A percentile compares a stretch with the other conserved stretches of the same genome.
Conservation (phyloP, 2,113 vertebrate species). For the Tetrao urogallus region DNA sequence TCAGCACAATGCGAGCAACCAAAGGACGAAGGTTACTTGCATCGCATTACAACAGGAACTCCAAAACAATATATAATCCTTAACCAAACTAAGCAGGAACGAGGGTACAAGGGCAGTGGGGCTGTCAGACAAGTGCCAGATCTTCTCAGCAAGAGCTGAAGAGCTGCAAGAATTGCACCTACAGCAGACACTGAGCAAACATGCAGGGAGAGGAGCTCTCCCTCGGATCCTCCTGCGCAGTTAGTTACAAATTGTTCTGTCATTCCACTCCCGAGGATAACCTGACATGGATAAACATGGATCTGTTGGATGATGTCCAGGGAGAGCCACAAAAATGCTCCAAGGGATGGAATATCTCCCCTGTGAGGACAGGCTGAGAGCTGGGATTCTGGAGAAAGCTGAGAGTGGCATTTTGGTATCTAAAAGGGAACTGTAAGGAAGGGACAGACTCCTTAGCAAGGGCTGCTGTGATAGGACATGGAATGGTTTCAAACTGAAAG, state of each 20-base stretch:
- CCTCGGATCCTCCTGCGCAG: not conserved
- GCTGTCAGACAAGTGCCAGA: not conserved
- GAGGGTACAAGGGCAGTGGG: not conserved
- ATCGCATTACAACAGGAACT: not conserved
- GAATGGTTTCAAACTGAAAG: no score
- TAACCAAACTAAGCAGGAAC: not conserved
- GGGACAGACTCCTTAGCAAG: no score
- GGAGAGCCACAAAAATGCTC: no score
- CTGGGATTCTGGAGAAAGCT: no score
- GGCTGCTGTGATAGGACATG: no score
- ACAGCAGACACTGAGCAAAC: not conserved
- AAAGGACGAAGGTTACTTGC: conserved; percentile 1
- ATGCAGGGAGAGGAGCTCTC: not conserved
- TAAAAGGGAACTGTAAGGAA: no score
- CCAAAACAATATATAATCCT: not conserved
- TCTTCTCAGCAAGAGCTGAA: not conserved
- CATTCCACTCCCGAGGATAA: not conserved
- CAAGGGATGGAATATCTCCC: no score
- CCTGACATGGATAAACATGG: not conserved
- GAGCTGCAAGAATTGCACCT: not conserved
- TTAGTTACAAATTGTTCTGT: not conserved
- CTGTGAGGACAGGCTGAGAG: no score
- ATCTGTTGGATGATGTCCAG: no score
- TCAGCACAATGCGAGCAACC: conserved; percentile 9
- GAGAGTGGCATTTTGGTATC: no score